phyloP scores from a whole-genome alignment of 2,888 invertebrate species.

The Proisotoma minuta region DNA sequence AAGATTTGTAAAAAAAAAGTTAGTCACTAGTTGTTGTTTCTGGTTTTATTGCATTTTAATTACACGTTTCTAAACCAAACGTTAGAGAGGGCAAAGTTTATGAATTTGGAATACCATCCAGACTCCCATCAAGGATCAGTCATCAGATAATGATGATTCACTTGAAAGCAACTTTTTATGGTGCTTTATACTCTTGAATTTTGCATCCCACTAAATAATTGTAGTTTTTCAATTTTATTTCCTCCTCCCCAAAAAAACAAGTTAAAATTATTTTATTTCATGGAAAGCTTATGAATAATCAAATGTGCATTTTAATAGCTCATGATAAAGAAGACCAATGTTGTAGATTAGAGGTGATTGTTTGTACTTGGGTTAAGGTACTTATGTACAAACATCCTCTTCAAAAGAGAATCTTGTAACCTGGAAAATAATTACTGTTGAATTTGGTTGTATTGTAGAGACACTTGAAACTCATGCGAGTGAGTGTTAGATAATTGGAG shows the following conservation, averaged over 20 bases:
- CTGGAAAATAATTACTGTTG: background rate
- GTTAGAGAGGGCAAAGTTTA: background rate
- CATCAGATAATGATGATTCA: conserved; percentile 4
- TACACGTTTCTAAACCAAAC: conserved; percentile 1
- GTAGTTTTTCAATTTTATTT: background rate
- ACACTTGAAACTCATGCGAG: conserved; percentile 1
- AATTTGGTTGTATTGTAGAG: background rate
- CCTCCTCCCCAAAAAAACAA: too few species aligned
- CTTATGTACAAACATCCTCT: background rate
- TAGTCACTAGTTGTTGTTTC: conserved; percentile 5
- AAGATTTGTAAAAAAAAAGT: background rate
- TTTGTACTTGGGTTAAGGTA: background rate
- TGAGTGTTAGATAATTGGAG: conserved; percentile 11
- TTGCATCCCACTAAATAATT: background rate
- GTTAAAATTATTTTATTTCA: too few species aligned
- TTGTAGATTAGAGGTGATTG: too few species aligned
- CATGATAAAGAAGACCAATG: background rate
- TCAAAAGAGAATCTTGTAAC: background rate
- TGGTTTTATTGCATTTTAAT: conserved; percentile 10
- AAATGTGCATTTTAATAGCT: background rate
- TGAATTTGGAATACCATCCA: background rate
- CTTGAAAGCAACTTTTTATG: conserved; percentile 1
- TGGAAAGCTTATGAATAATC: too few species aligned
- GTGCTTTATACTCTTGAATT: background rate
- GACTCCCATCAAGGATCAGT: conserved; percentile 1